Conservation (phyloP, 2,888 invertebrate species). For the Mechanitis messenoides region DNA sequence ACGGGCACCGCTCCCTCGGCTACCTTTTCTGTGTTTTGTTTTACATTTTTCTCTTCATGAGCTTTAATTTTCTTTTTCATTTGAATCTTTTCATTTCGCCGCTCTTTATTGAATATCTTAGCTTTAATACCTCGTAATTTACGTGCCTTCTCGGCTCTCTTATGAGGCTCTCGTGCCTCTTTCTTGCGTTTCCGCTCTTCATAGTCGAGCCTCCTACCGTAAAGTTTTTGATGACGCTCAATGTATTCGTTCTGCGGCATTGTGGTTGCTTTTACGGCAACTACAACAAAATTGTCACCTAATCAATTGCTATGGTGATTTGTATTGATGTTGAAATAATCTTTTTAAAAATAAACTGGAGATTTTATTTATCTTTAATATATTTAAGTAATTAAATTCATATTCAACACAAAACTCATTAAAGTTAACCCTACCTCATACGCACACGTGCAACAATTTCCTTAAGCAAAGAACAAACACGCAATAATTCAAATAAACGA, state of each 20-base stretch:
- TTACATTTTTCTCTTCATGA: constrained; percentile 95
- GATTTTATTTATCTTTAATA: background rate
- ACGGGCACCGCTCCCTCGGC: constrained; percentile 96
- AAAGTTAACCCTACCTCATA: background rate
- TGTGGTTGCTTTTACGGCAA: constrained; percentile 74
- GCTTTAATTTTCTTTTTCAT: constrained; percentile 99
- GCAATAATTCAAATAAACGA: background rate
- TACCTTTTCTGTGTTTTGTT: constrained; percentile 88
- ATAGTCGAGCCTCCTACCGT: constrained; percentile 97
- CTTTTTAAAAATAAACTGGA: background rate
- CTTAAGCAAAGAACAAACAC: background rate
- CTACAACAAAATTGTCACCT: constrained; percentile 70
- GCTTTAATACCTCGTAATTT: constrained; percentile 97
- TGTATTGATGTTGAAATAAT: constrained; percentile 17
- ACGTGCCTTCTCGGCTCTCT: constrained; percentile 91
- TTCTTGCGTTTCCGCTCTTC: constrained; percentile 97
- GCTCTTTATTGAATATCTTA: constrained; percentile 96
- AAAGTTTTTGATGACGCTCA: constrained; percentile 96
- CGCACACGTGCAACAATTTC: constrained; percentile 13
- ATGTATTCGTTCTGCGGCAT: constrained; percentile 99
- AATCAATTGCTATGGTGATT: constrained; percentile 39
- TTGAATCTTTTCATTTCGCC: constrained; percentile 98
- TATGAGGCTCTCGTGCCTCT: constrained; percentile 95
- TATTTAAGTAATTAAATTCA: background rate
- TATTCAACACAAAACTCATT: background rate